A percentile compares a stretch with the other conserved stretches of the same genome.
These are phyloP conservation scores for Brachionus sp. DNA, from an alignment of 1,140 invertebrate genomes.

Conservation along the genomic window DNA sequence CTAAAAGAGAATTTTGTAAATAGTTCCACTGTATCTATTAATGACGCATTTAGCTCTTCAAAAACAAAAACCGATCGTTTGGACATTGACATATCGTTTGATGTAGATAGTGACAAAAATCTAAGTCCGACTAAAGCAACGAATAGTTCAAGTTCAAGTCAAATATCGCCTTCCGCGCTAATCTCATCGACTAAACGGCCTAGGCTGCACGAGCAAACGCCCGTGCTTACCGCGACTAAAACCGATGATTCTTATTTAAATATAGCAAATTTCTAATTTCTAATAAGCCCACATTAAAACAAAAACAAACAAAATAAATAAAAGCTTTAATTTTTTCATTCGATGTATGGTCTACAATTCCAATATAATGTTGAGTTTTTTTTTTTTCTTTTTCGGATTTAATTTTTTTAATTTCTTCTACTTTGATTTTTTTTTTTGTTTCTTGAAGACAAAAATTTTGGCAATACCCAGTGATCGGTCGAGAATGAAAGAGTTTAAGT, in stretches of 20 bases:
- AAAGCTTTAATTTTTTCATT: neutral
- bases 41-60: neutral
- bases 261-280: constrained; percentile 22
- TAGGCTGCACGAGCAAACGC: neutral
- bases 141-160: neutral
- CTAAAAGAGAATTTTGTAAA: neutral
- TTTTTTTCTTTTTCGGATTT: neutral
- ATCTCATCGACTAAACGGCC: neutral
- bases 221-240: neutral
- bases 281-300: no score
- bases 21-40: neutral
- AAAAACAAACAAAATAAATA: neutral
- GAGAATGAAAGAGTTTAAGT: neutral
- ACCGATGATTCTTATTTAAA: constrained; percentile 4
- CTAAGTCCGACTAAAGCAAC: neutral
- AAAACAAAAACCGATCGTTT: constrained; percentile 3
- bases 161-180: neutral
- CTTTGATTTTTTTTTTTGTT: neutral
- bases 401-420: neutral
- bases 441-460: neutral
- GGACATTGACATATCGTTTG: neutral
- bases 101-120: neutral
- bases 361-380: neutral
- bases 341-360: neutral
- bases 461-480: neutral